Evolutionary conservation across 2,797 vertebrate species (phyloP).

Genomic region (Molossus molossus): DNA sequence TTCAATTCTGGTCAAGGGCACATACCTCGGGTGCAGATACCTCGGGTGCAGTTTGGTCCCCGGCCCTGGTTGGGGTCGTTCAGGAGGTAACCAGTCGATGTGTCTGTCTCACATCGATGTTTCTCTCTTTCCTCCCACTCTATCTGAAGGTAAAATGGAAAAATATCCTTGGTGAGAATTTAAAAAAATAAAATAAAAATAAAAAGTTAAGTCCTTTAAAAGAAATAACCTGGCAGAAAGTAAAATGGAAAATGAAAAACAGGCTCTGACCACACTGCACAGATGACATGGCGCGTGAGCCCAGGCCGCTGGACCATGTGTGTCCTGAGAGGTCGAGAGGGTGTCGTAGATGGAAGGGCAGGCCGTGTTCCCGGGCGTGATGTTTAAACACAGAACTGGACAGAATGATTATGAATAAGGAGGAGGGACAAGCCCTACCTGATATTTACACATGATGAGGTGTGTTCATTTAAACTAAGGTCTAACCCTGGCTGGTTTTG

Average conservation of each 20-base stretch:
- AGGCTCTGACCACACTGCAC: background rate
- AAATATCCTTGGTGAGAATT: too few species aligned
- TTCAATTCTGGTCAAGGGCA: too few species aligned
- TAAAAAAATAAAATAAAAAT: too few species aligned
- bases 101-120: too few species aligned
- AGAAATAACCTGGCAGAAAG: conserved; percentile 6
- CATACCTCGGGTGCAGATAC: too few species aligned
- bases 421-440: background rate
- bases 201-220: too few species aligned
- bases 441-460: background rate
- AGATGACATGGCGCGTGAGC: background rate
- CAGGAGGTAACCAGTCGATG: too few species aligned
- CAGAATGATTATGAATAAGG: background rate
- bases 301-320: background rate
- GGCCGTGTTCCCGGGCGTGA: background rate
- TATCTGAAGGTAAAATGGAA: too few species aligned
- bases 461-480: background rate
- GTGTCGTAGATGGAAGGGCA: background rate
- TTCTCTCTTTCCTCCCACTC: too few species aligned
- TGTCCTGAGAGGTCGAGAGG: background rate
- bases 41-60: too few species aligned
- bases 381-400: background rate
- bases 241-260: background rate
- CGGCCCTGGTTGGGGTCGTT: too few species aligned
- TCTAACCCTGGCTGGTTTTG: too few species aligned